Evolutionary conservation across 2,113 vertebrate genomes (phyloP).

Genomic region (Lepus europaeus): DNA sequence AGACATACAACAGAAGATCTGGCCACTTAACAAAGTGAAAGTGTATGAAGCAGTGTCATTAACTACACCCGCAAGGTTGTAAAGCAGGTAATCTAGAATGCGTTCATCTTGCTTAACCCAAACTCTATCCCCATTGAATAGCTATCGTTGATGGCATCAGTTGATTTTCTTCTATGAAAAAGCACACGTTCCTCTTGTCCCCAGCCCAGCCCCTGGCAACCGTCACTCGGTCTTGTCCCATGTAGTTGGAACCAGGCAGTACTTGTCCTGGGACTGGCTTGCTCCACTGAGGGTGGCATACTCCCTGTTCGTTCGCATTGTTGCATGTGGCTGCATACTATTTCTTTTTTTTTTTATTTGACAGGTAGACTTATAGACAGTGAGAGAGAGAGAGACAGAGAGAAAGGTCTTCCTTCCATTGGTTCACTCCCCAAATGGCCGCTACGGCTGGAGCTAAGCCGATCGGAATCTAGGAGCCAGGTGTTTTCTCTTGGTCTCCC

Average conservation of each 20-base stretch:
- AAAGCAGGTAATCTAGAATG: background rate
- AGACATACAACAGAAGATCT: background rate
- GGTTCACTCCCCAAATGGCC: too few relatives aligned
- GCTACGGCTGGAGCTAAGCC: too few relatives aligned
- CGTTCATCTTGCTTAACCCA: background rate
- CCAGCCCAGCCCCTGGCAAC: too few relatives aligned
- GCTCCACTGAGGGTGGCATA: background rate
- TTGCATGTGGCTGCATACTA: background rate
- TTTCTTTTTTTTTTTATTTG: too few relatives aligned
- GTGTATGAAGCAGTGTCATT: rapidly evolving
- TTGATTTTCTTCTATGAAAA: too few relatives aligned
- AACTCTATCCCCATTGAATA: background rate
- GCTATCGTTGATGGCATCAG: too few relatives aligned
- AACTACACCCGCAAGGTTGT: background rate
- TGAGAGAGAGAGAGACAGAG: too few relatives aligned
- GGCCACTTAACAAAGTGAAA: background rate
- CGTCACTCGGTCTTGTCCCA: background rate
- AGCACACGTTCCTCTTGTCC: rapidly evolving
- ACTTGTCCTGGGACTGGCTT: background rate
- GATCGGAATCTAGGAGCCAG: too few relatives aligned
- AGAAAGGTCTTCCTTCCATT: too few relatives aligned
- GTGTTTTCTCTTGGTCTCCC: too few relatives aligned
- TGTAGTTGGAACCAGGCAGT: background rate
- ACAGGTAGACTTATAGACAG: too few relatives aligned
- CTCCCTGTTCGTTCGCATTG: background rate